Evolutionary conservation across 2,888 invertebrate species (phyloP).

Genomic region (Stenurella melanura): DNA sequence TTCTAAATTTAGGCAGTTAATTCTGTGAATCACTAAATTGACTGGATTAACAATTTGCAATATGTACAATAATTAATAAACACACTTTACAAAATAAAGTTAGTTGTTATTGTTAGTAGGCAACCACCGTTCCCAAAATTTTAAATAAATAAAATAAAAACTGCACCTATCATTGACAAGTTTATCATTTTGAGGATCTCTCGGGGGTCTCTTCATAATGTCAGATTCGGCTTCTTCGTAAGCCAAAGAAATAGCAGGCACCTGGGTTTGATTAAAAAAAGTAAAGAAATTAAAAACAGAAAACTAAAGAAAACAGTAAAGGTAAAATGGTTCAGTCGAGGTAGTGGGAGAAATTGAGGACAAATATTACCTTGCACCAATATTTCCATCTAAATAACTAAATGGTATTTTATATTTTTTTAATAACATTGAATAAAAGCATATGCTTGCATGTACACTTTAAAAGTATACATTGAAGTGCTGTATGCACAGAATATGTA

Average conservation of each 20-base stretch:
- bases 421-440: too few relatives aligned
- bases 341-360: slow-evolving; percentile 18
- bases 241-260: slow-evolving; percentile 94
- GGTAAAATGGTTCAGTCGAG: slow-evolving; percentile 11
- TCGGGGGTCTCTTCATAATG: slow-evolving; percentile 94
- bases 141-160: slow-evolving; percentile 57
- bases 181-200: slow-evolving; percentile 92
- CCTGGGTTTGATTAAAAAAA: slow-evolving; percentile 74
- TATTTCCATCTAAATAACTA: neutral
- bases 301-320: slow-evolving; percentile 50
- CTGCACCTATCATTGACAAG: slow-evolving; percentile 93
- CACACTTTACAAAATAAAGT: slow-evolving; percentile 21
- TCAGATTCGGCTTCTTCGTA: slow-evolving; percentile 93
- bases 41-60: slow-evolving; percentile 42
- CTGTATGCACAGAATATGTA: too few relatives aligned
- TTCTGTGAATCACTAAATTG: slow-evolving; percentile 32
- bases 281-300: slow-evolving; percentile 56
- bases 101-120: slow-evolving; percentile 45
- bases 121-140: slow-evolving; percentile 42
- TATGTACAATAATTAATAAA: slow-evolving; percentile 46
- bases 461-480: too few relatives aligned
- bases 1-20: slow-evolving; percentile 43
- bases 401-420: neutral
- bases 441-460: too few relatives aligned
- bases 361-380: slow-evolving; percentile 30